A percentile compares a stretch with the other conserved stretches of the same genome.
phyloP scores from a whole-genome alignment of 1,140 invertebrate genomes.

The Hylaeus volcanicus region DNA sequence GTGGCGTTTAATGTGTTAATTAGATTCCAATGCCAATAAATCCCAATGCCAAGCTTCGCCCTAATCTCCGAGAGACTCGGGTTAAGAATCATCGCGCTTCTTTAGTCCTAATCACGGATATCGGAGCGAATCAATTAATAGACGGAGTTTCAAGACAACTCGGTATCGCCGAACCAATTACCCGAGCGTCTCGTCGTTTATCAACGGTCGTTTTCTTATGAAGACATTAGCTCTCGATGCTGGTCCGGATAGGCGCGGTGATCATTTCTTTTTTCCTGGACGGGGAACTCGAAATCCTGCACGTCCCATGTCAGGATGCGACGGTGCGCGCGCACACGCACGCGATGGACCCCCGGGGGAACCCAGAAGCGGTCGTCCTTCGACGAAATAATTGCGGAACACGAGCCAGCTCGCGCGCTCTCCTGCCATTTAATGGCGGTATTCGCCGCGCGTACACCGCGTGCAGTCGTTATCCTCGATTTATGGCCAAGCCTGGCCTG shows the following conservation, averaged over 20 bases:
- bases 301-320: constrained; percentile 26
- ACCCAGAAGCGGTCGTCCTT: constrained; percentile 62
- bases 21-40: too few relatives aligned
- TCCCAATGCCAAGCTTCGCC: too few relatives aligned
- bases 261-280: not conserved
- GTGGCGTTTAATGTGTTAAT: too few relatives aligned
- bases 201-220: constrained; percentile 28
- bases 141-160: not conserved
- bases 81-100: not conserved
- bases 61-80: too few relatives aligned
- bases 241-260: not conserved
- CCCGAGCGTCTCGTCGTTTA: not conserved
- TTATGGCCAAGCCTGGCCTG: constrained; percentile 66
- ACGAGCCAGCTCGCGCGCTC: constrained; percentile 58
- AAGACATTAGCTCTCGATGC: constrained; percentile 37
- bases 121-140: not conserved
- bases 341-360: constrained; percentile 22
- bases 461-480: constrained; percentile 72
- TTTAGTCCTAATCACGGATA: not conserved
- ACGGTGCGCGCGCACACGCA: not conserved
- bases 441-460: constrained; percentile 61
- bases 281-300: constrained; percentile 44
- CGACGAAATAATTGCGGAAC: constrained; percentile 67
- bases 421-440: constrained; percentile 70
- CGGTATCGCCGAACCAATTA: constrained; percentile 14